phyloP scores from a whole-genome alignment of 2,888 invertebrate genomes.

The Barypeithes pellucidus region DNA sequence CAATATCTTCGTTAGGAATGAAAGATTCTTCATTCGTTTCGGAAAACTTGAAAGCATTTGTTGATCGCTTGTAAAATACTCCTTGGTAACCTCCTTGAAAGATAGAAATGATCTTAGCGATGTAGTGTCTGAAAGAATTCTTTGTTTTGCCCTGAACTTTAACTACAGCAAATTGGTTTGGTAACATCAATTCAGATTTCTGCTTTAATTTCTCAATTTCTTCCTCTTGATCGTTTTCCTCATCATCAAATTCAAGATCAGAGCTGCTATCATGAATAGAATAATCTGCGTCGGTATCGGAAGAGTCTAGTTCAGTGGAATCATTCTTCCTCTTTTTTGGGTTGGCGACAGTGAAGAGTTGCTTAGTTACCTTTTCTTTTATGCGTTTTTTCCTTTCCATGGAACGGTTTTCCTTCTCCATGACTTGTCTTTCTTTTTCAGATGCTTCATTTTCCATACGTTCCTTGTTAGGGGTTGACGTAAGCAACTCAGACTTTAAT shows the following conservation, averaged over 20 bases:
- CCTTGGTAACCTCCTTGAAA: constrained; percentile 26
- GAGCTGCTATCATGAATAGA: background rate
- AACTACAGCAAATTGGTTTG: constrained; percentile 40
- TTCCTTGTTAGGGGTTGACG: constrained; percentile 41
- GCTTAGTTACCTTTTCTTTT: constrained; percentile 38
- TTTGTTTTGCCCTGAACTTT: constrained; percentile 38
- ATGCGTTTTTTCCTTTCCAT: constrained; percentile 30
- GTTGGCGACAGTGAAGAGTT: constrained; percentile 16
- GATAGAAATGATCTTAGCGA: constrained; percentile 14
- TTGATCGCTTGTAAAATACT: constrained; percentile 40
- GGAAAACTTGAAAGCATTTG: constrained; percentile 29
- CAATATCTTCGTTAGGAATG: constrained; percentile 26
- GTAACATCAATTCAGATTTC: constrained; percentile 4
- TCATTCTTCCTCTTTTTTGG: constrained; percentile 17
- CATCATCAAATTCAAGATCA: no score
- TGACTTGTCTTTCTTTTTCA: constrained; percentile 41
- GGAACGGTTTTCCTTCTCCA: constrained; percentile 11
- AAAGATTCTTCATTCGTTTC: constrained; percentile 40
- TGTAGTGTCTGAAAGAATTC: constrained; percentile 42
- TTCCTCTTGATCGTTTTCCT: constrained; percentile 11
- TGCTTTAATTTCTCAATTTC: constrained; percentile 28
- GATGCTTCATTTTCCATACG: constrained; percentile 44
- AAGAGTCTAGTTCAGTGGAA: constrained; percentile 11
- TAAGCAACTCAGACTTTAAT: constrained; percentile 37
- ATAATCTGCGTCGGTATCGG: constrained; percentile 13